phyloP scores from a whole-genome alignment of 2,888 invertebrate genomes.

The Glaucopsyche alexis region DNA sequence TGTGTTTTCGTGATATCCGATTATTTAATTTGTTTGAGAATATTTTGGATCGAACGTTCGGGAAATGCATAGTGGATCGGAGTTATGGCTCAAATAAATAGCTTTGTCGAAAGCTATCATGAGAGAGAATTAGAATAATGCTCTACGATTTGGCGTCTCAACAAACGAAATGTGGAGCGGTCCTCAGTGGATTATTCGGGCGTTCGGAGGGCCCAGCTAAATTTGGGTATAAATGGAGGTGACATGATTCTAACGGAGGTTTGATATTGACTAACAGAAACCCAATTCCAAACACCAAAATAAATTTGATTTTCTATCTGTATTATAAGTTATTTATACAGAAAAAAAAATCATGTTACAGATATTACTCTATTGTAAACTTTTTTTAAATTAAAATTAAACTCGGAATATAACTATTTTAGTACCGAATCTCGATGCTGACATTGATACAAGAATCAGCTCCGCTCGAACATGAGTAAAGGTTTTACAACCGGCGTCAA shows the following conservation, averaged over 20 bases:
- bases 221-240: conserved; percentile 74
- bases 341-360: not conserved
- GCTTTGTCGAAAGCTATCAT: conserved; percentile 76
- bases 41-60: not conserved
- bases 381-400: not conserved
- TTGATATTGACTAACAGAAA: conserved; percentile 45
- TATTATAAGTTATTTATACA: not conserved
- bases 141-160: conserved; percentile 76
- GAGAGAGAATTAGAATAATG: conserved; percentile 79
- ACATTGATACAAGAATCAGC: not conserved
- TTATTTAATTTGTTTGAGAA: not conserved
- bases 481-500: conserved; percentile 8
- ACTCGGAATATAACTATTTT: not conserved
- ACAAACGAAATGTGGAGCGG: conserved; percentile 72
- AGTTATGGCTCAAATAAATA: conserved; percentile 73
- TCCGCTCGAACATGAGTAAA: not conserved
- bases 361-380: not conserved
- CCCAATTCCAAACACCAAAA: conserved; percentile 35
- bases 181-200: conserved; percentile 75
- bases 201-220: conserved; percentile 62
- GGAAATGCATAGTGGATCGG: conserved; percentile 48
- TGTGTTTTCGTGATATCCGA: not conserved
- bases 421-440: not conserved
- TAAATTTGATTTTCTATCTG: not conserved
- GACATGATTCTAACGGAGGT: conserved; percentile 57